phyloP scores from a whole-genome alignment of 2,888 invertebrate genomes.

The Germaria angustata region DNA sequence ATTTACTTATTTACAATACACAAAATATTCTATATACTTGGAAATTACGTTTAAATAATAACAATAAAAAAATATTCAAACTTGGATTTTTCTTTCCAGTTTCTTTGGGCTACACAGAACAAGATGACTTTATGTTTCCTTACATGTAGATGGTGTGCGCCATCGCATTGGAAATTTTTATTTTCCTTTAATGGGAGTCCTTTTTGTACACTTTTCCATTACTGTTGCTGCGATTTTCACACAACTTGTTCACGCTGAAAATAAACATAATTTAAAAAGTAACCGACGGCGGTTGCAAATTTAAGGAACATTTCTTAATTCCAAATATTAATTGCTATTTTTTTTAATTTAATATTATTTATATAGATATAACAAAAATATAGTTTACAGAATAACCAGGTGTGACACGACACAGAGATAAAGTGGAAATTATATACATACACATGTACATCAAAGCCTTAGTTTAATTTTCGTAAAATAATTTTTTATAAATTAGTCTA shows the following conservation, averaged over 20 bases:
- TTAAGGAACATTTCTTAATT: no score
- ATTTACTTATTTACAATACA: slow-evolving; percentile 17
- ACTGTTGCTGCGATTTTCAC: neutral
- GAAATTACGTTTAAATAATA: neutral
- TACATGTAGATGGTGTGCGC: slow-evolving; percentile 52
- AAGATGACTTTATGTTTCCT: neutral
- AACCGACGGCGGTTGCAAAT: slow-evolving; percentile 11
- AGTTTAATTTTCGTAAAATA: no score
- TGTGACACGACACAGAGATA: no score
- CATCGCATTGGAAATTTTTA: slow-evolving; percentile 61
- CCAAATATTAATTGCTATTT: no score
- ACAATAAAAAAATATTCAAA: neutral
- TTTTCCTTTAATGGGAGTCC: slow-evolving; percentile 6
- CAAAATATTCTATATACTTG: slow-evolving; percentile 8
- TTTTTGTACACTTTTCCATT: slow-evolving; percentile 8
- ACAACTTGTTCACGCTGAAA: slow-evolving; percentile 9
- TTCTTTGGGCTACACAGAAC: neutral
- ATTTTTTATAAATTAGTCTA: no score
- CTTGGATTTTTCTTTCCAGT: slow-evolving; percentile 58
- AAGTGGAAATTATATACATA: no score
- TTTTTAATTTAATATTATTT: no score
- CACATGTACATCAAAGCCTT: no score
- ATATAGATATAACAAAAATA: no score
- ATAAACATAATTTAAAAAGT: neutral
- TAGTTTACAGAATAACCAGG: no score